A percentile compares a stretch with the other conserved stretches of the same genome.
Conservation (phyloP, 2,113 vertebrate species). For the Antechinus flavipes region DNA sequence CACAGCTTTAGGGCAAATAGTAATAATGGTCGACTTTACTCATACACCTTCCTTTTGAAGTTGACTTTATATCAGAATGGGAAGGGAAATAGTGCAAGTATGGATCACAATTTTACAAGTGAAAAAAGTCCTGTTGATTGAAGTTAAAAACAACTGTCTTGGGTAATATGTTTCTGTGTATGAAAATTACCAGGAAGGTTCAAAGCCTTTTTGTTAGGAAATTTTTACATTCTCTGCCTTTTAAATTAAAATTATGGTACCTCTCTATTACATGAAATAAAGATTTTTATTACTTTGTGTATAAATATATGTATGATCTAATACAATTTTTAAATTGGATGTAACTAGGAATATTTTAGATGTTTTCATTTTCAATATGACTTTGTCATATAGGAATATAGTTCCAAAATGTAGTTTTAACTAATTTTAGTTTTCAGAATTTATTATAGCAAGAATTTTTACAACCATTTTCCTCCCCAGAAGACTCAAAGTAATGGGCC, state of each 20-base stretch:
- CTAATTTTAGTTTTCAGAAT: not conserved
- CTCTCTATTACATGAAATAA: not conserved
- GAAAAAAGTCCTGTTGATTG: not conserved
- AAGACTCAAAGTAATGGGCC: constrained; percentile 97
- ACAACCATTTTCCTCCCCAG: constrained; percentile 80
- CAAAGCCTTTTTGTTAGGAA: not conserved
- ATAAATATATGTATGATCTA: not conserved
- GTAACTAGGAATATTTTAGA: not conserved
- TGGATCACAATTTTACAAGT: not conserved
- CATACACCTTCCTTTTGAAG: too few species aligned
- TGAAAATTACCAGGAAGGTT: not conserved
- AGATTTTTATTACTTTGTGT: not conserved
- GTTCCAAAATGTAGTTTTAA: not conserved
- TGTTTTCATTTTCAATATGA: not conserved
- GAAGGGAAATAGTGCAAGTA: too few species aligned
- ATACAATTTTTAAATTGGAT: not conserved
- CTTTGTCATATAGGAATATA: not conserved
- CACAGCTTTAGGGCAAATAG: too few species aligned
- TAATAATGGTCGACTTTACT: too few species aligned
- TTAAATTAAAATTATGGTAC: not conserved
- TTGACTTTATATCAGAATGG: too few species aligned
- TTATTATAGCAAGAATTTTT: not conserved
- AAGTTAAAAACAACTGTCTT: not conserved
- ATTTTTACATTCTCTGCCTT: not conserved
- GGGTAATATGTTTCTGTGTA: not conserved